These are phyloP conservation scores for Orchesella flavescens DNA, from an alignment of 2,888 invertebrate genomes.

Conservation along the genomic window DNA sequence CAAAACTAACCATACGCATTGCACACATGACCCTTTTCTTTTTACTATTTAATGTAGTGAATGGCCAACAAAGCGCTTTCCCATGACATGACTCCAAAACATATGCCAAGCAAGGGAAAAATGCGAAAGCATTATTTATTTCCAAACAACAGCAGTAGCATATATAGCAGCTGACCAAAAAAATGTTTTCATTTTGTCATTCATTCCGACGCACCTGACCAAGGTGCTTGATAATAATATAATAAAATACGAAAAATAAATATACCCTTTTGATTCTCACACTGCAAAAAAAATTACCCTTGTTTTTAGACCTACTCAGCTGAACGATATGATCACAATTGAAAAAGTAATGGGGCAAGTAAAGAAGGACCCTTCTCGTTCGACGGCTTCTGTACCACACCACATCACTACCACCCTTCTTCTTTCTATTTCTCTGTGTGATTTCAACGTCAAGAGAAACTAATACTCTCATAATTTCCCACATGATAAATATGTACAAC, in stretches of 20 bases:
- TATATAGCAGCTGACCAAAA: background rate
- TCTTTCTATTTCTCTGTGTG: no score
- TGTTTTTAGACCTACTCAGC: background rate
- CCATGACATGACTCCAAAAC: background rate
- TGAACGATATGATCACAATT: background rate
- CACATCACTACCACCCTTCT: background rate
- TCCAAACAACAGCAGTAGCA: background rate
- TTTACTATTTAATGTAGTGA: constrained; percentile 12
- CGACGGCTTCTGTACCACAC: background rate
- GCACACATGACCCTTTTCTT: constrained; percentile 12
- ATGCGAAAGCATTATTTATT: background rate
- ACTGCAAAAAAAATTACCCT: background rate
- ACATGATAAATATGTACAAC: background rate
- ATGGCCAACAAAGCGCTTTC: constrained; percentile 4
- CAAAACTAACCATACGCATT: background rate
- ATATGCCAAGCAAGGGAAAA: background rate
- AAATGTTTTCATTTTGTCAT: constrained; percentile 1
- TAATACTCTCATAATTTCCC: background rate
- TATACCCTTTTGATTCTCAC: background rate
- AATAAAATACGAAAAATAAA: background rate
- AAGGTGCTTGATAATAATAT: constrained; percentile 12
- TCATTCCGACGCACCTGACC: constrained; percentile 25
- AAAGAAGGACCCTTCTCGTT: no score
- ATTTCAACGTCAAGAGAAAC: background rate
- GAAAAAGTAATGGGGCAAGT: background rate